phyloP scores from a whole-genome alignment of 2,797 vertebrate genomes.

The Merluccius polli region DNA sequence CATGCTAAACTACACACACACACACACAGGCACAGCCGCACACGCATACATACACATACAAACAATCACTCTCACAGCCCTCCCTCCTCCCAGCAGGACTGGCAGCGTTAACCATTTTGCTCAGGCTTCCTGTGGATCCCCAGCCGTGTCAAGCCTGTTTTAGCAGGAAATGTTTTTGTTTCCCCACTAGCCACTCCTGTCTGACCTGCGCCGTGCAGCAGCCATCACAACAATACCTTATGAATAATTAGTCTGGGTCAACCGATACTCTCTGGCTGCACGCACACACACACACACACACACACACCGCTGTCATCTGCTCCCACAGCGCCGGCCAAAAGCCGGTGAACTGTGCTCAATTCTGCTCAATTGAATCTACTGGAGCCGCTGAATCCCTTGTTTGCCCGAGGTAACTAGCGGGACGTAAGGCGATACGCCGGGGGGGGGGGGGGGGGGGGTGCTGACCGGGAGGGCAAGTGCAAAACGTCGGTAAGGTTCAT shows the following conservation, averaged over 20 bases:
- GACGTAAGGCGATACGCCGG: slow-evolving; percentile 53
- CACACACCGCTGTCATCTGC: slow-evolving; percentile 46
- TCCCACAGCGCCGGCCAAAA: slow-evolving; percentile 48
- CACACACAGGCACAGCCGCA: background rate
- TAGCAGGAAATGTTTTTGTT: slow-evolving; percentile 53
- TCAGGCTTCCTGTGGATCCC: slow-evolving; percentile 29
- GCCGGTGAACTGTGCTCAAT: slow-evolving; percentile 57
- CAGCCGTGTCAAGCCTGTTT: slow-evolving; percentile 42
- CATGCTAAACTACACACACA: background rate
- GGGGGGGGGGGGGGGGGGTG: background rate
- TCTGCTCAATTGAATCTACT: slow-evolving; percentile 56
- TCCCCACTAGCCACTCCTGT: slow-evolving; percentile 38
- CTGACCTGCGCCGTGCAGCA: slow-evolving; percentile 53
- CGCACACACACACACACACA: slow-evolving; percentile 21
- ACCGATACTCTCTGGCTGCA: slow-evolving; percentile 59
- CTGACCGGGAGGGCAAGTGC: slow-evolving; percentile 38
- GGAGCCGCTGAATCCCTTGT: slow-evolving; percentile 44
- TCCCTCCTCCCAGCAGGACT: background rate
- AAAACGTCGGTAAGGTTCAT: slow-evolving; percentile 46
- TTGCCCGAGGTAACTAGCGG: slow-evolving; percentile 50
- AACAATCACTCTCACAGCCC: background rate
- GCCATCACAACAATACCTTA: slow-evolving; percentile 63
- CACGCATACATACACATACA: background rate
- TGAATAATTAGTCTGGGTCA: slow-evolving; percentile 70
- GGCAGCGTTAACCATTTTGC: slow-evolving; percentile 30